Percentiles rank a stretch among this genome's conserved stretches.
Conservation (phyloP, 2,113 vertebrate genomes). For the Hucho hucho region DNA sequence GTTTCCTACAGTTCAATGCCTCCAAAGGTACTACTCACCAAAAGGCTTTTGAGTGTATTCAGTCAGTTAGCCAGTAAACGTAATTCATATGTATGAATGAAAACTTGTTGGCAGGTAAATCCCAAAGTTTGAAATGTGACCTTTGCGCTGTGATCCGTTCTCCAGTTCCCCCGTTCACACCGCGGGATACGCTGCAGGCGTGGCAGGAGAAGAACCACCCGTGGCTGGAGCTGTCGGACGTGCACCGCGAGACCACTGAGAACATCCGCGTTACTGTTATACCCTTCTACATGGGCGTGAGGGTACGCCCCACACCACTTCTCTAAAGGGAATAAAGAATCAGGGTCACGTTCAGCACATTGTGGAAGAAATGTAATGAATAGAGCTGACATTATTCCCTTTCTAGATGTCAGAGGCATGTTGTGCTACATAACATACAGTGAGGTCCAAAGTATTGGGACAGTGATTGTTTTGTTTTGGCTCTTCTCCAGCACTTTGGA, state of each 20-base stretch:
- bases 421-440: no score
- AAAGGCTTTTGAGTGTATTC: no score
- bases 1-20: slow-evolving; percentile 83
- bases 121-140: no score
- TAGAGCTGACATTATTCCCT: not conserved
- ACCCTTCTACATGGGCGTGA: slow-evolving; percentile 92
- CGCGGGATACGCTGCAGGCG: slow-evolving; percentile 80
- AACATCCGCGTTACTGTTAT: slow-evolving; percentile 88
- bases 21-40: slow-evolving; percentile 77
- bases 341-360: no score
- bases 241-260: slow-evolving; percentile 87
- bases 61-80: no score
- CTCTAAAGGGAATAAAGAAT: no score
- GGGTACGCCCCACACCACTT: slow-evolving; percentile 66
- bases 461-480: no score
- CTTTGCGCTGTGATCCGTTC: not conserved
- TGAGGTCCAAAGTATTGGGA: no score
- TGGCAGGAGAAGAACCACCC: slow-evolving; percentile 92
- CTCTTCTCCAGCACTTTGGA: no score
- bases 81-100: no score
- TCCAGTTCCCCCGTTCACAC: slow-evolving; percentile 80
- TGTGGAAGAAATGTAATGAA: no score
- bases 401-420: not conserved
- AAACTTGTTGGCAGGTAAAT: no score
- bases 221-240: slow-evolving; percentile 87